Conservation (phyloP, 53 echinoderm and acorn worm species). For the Crossaster papposus region DNA sequence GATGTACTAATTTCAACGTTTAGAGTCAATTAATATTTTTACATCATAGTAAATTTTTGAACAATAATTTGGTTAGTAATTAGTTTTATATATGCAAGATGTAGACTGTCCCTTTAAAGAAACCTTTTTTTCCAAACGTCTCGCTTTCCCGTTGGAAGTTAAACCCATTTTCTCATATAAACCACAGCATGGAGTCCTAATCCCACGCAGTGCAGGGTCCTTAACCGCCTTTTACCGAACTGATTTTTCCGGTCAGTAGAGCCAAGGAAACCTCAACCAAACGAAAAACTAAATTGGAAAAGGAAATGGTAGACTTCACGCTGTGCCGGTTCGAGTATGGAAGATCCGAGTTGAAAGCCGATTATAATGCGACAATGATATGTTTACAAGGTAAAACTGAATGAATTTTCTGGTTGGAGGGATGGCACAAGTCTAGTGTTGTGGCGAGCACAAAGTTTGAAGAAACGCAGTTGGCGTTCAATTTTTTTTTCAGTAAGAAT, state of each 20-base stretch:
- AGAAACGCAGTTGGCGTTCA: not conserved
- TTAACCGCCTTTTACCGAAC: not conserved
- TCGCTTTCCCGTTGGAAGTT: not conserved
- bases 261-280: not conserved
- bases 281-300: not conserved
- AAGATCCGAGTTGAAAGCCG: not conserved
- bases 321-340: not conserved
- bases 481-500: too few species aligned
- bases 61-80: too few species aligned
- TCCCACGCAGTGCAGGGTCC: slow-evolving; percentile 2
- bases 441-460: not conserved
- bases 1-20: too few species aligned
- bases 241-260: slow-evolving; percentile 31
- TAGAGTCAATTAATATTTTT: too few species aligned
- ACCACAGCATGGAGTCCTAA: not conserved
- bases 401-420: not conserved
- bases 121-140: too few species aligned
- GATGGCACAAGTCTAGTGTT: not conserved
- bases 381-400: not conserved
- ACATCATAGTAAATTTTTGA: too few species aligned
- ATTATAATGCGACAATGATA: not conserved
- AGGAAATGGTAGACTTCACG: not conserved
- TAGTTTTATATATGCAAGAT: too few species aligned
- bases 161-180: slow-evolving; percentile 38
- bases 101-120: too few species aligned